phyloP scores from a whole-genome alignment of 2,113 vertebrate genomes.

The Sylvia atricapilla region DNA sequence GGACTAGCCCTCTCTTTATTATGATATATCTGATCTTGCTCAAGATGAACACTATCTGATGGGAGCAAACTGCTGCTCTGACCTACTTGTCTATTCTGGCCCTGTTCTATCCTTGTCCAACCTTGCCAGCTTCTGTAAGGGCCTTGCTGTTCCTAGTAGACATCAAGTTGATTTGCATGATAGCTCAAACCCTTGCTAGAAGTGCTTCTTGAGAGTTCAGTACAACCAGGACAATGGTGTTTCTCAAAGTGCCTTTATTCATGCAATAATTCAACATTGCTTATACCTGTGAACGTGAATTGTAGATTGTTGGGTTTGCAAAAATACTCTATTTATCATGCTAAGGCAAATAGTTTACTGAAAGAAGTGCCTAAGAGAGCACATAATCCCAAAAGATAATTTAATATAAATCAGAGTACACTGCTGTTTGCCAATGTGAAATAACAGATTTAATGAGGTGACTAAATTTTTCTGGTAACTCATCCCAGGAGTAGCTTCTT shows the following conservation, averaged over 20 bases:
- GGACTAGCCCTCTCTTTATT: neutral
- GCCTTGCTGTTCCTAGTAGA: neutral
- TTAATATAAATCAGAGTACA: neutral
- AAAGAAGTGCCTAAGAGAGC: neutral
- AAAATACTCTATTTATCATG: neutral
- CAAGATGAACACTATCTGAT: neutral
- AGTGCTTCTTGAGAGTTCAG: neutral
- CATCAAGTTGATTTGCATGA: neutral
- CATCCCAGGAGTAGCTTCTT: neutral
- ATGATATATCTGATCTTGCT: neutral
- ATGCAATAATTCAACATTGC: neutral
- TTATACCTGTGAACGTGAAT: neutral
- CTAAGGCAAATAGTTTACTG: neutral
- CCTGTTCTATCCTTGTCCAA: neutral
- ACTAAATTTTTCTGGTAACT: neutral
- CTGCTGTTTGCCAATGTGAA: neutral
- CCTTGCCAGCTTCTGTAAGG: neutral
- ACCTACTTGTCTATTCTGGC: neutral
- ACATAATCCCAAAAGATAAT: neutral
- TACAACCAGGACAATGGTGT: neutral
- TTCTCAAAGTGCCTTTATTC: conserved; percentile 36
- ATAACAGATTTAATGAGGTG: neutral
- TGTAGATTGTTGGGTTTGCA: neutral
- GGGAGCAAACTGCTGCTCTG: neutral
- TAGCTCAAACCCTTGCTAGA: neutral